Conservation (phyloP, 2,113 vertebrate genomes). For the Cyprinodon brontotheroides region DNA sequence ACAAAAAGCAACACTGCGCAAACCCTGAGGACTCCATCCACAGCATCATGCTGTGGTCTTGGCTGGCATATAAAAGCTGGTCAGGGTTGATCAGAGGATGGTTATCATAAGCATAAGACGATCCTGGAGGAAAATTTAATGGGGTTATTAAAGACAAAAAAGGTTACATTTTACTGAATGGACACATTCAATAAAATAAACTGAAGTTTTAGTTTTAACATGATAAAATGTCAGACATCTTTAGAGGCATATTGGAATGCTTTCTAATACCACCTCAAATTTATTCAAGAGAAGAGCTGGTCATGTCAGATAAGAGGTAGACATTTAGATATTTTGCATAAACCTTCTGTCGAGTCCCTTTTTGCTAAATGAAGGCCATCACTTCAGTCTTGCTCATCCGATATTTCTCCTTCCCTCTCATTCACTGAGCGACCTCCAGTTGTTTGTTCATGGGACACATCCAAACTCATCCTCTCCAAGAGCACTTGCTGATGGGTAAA, state of each 20-base stretch:
- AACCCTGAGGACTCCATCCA: not conserved
- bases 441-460: conserved; percentile 62
- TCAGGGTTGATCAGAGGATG: not conserved
- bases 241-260: conserved; percentile 53
- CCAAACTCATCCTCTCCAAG: conserved; percentile 75
- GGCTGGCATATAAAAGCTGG: not conserved
- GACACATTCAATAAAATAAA: not conserved
- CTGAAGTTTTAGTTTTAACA: not conserved
- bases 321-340: conserved; percentile 61
- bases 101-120: not conserved
- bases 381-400: conserved; percentile 44
- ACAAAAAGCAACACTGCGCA: not conserved
- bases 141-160: not conserved
- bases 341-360: conserved; percentile 44
- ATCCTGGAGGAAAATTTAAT: no score
- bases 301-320: conserved; percentile 21
- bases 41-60: not conserved
- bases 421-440: conserved; percentile 64
- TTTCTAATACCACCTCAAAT: conserved; percentile 49
- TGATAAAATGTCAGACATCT: not conserved
- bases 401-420: conserved; percentile 28
- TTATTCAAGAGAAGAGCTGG: not conserved
- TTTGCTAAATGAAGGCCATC: conserved; percentile 57
- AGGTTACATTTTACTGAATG: not conserved
- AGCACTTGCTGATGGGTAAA: conserved; percentile 73